Conservation (phyloP, 92 coral and sea anemone genomes). For the Ricordea florida region DNA sequence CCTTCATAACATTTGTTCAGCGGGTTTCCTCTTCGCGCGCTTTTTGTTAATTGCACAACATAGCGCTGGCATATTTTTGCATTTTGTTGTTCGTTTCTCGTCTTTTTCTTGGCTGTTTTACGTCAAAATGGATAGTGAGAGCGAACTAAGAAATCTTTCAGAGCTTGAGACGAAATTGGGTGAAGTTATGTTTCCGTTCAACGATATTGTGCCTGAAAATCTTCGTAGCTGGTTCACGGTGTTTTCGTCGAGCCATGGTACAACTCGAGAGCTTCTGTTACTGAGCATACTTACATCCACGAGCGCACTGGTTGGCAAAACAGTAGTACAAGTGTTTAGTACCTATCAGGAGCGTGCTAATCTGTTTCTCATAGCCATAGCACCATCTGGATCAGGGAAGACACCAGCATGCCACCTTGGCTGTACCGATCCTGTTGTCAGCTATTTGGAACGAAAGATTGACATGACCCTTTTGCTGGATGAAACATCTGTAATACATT, state of each 20-base stretch:
- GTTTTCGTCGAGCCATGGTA: constrained; percentile 48
- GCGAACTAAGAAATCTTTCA: too few species aligned
- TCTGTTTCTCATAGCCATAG: constrained; percentile 53
- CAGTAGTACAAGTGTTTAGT: constrained; percentile 48
- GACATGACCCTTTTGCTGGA: constrained; percentile 52
- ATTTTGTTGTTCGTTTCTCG: too few species aligned
- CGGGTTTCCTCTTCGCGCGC: too few species aligned
- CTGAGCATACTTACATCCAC: constrained; percentile 37
- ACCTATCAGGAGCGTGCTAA: constrained; percentile 62
- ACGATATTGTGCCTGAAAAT: too few species aligned
- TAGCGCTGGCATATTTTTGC: too few species aligned
- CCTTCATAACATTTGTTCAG: too few species aligned
- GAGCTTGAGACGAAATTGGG: too few species aligned
- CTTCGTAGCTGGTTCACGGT: constrained; percentile 32
- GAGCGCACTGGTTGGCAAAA: constrained; percentile 56
- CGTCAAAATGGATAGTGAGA: too few species aligned
- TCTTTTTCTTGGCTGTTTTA: too few species aligned
- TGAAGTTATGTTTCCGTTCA: too few species aligned
- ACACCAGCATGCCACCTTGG: constrained; percentile 63
- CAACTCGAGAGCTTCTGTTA: constrained; percentile 41
- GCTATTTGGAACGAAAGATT: constrained; percentile 47
- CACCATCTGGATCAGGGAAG: constrained; percentile 69
- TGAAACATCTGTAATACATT: too few species aligned
- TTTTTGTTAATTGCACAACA: too few species aligned
- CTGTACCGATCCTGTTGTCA: constrained; percentile 56